Base-by-base conservation (phyloP, 2,113 vertebrate species). In the Limanda limanda region DNA sequence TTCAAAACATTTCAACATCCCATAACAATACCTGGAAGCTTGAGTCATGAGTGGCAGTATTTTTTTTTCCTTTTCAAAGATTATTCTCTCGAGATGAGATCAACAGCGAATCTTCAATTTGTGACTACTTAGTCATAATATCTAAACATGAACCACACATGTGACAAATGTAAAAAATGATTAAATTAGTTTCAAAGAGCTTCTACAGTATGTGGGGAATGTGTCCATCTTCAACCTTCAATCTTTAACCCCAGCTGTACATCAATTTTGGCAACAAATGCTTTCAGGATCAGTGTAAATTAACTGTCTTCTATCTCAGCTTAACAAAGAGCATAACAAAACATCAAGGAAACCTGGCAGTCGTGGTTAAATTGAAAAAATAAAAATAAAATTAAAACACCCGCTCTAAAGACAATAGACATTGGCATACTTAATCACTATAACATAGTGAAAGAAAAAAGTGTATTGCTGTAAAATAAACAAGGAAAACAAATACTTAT, bases 321-420 rank as follows among this genome's bases (percentile, higher is more conserved):
- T 57, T 74, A 86, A 85, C 64, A 86, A 70, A 81, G 63, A 82
- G 79, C 84, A 86, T 84, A 87, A 89, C 71, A 89, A 84, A 88
- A 89, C 83, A 88, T 77, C 24, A 83, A 88, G 72, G 76, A 89
- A 89, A 88, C 63, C 78, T 91, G 91, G 91, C 92, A 92, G 92
- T 92, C 69, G 40, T 79, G 81, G 85, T 84, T 91, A 88, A 84
- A 86, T 73, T 69, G 31, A n/a, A 54, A 54, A 52, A 54, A 54
- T 20, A 69, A 45, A 56, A 23, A 57, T 11, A 66, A 31, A 37
- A n/a, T 75, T 73, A 74, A 27, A 65, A 83, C 62, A 88, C 80
- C 86, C 68, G 68, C 71, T 88, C 79, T 74, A 89, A 74, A 79
- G 74, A 90, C 82, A 83, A 78, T 11, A 79, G 72, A 89, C 81